Evolutionary conservation across 2,888 invertebrate genomes (phyloP).

Genomic region (Sinohyriopsis cumingii): DNA sequence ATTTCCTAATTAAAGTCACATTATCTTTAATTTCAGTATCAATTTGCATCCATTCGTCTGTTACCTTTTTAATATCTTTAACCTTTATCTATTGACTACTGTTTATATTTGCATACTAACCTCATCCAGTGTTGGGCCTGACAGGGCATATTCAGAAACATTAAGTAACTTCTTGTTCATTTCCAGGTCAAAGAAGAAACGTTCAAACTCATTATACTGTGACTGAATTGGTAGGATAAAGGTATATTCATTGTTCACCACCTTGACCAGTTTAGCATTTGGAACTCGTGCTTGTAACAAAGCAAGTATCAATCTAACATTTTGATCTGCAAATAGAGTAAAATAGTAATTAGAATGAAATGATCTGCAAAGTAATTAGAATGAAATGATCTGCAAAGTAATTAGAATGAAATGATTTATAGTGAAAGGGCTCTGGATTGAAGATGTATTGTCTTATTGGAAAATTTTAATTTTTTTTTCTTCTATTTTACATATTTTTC

Average conservation of each 20-base stretch:
- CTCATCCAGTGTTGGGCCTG: constrained; percentile 77
- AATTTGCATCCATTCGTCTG: too few relatives aligned
- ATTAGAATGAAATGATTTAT: too few relatives aligned
- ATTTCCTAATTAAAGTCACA: too few relatives aligned
- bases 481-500: too few relatives aligned
- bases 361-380: constrained; percentile 23
- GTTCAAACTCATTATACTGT: constrained; percentile 24
- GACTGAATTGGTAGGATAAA: constrained; percentile 64
- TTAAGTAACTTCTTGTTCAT: constrained; percentile 63
- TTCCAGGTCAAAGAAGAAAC: constrained; percentile 70
- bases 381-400: too few relatives aligned
- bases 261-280: constrained; percentile 71
- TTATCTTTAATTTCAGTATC: too few relatives aligned
- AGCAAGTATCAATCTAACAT: constrained; percentile 29
- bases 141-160: constrained; percentile 75
- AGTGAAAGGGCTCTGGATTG: too few relatives aligned
- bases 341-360: too few relatives aligned
- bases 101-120: constrained; percentile 56
- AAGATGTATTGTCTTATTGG: too few relatives aligned
- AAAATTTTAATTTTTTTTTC: too few relatives aligned
- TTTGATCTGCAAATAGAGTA: constrained; percentile 20
- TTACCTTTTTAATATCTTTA: not conserved
- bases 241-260: constrained; percentile 74
- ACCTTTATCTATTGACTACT: too few relatives aligned
- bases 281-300: constrained; percentile 70